A percentile compares a stretch with the other conserved stretches of the same genome.
phyloP scores from a whole-genome alignment of 2,888 invertebrate genomes.

The Blera fallax region DNA sequence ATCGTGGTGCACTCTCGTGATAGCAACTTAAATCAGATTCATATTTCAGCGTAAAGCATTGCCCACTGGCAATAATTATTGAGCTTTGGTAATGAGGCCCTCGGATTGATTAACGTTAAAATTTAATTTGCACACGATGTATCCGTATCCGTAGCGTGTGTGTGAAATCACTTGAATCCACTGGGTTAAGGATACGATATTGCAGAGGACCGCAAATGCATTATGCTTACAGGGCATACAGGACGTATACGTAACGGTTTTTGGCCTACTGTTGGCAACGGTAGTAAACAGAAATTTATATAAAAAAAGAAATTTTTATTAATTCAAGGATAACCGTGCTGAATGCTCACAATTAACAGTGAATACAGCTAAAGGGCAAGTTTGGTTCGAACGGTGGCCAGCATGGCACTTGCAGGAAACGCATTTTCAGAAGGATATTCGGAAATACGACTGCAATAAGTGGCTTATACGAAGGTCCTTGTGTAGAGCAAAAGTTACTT shows the following conservation, averaged over 20 bases:
- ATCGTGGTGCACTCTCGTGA: too few species aligned
- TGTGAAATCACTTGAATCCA: neutral
- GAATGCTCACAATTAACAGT: slow-evolving; percentile 1
- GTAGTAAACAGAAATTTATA: neutral
- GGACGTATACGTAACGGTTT: neutral
- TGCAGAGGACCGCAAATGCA: neutral
- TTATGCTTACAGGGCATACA: neutral
- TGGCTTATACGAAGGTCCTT: too few species aligned
- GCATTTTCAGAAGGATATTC: too few species aligned
- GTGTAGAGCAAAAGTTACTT: too few species aligned
- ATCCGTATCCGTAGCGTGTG: neutral
- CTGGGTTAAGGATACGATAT: neutral
- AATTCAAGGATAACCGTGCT: slow-evolving; percentile 14
- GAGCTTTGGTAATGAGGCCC: slow-evolving; percentile 45
- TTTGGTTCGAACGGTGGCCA: neutral
- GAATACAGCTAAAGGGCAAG: neutral
- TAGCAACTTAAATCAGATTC: slow-evolving; percentile 7
- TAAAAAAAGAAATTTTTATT: neutral
- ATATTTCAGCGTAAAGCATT: slow-evolving; percentile 35
- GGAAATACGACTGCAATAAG: too few species aligned
- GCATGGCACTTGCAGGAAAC: too few species aligned
- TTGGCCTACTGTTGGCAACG: neutral
- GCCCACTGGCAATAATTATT: slow-evolving; percentile 35
- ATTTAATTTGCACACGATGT: slow-evolving; percentile 8
- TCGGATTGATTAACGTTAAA: slow-evolving; percentile 50